phyloP scores from a whole-genome alignment of 2,113 vertebrate species.

The Garra rufa region DNA sequence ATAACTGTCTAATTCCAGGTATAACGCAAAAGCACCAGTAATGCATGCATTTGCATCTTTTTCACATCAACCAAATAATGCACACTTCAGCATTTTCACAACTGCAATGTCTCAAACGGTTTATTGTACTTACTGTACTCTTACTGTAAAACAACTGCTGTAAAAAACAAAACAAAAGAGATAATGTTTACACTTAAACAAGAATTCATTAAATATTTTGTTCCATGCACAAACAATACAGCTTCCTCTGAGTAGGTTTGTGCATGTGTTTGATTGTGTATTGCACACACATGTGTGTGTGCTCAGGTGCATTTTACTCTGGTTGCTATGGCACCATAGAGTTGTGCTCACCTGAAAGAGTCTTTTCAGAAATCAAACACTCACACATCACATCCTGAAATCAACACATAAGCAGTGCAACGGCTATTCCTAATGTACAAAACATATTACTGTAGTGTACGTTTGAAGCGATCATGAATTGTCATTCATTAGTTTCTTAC shows the following conservation, averaged over 20 bases:
- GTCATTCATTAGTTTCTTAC: conserved; percentile 72
- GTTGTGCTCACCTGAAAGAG: conserved; percentile 1
- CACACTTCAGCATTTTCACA: neutral
- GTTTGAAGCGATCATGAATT: neutral
- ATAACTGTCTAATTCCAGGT: neutral
- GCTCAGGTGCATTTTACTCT: conserved; percentile 8
- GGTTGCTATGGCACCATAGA: conserved; percentile 45
- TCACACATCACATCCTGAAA: conserved; percentile 20
- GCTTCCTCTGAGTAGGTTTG: neutral
- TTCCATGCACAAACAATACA: neutral
- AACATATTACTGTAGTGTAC: neutral
- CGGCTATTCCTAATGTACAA: neutral
- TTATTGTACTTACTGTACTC: neutral
- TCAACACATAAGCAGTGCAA: conserved; percentile 17
- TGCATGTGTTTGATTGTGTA: neutral
- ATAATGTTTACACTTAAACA: neutral
- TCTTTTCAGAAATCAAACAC: conserved; percentile 25
- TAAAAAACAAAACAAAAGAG: neutral
- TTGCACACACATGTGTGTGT: neutral
- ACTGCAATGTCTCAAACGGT: neutral
- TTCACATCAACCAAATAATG: neutral
- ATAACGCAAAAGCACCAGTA: neutral
- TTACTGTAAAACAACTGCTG: neutral
- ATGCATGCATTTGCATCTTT: neutral
- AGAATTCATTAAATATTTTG: neutral